Evolutionary conservation across 2,888 invertebrate species (phyloP), one percentile per base, ranked within the genome.

Genomic region (Lacanobia oleracea): DNA sequence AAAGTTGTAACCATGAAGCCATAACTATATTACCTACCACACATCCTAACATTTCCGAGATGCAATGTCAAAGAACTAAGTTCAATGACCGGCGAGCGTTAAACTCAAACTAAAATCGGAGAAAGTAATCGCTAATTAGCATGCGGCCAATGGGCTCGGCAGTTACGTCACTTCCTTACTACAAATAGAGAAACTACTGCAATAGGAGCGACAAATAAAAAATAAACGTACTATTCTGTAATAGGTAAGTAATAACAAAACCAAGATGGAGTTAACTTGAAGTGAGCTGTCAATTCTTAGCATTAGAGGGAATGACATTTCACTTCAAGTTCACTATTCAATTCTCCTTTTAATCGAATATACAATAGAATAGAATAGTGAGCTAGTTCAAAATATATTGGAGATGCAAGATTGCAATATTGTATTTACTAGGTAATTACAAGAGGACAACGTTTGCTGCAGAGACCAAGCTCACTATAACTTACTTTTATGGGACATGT

Each of bases 71-170:
- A 69, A 76, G 64, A 77, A 74, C 70, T 23, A 62, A 74, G 86
- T 81, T 86, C 86, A 78, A n/a, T 76, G 85, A 76, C 79, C 78
- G 61, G 23, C 53, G 50, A 81, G 63, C 82, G 79, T 72, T 64
- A 77, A 68, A 82, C 71, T 45, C 72, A 67, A 48, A 82, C 83
- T 70, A 81, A 82, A 87, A 88, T 83, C 83, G 83, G 92, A 89
- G 92, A 93, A 93, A 93, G 93, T 90, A 84, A 87, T 87, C 75
- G 67, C 73, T 87, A 89, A 93, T 93, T 92, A 92, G 87, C 91
- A 91, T 91, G 88, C 88, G 83, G 83, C 79, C 86, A 83, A 87
- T 89, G 88, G 85, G 77, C 84, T 83, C 81, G 78, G 79, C 77
- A 43, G 77, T 90, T 91, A 88, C 90, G 86, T 91, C 89, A 93